Evolutionary conservation across 2,113 vertebrate genomes (phyloP).

Genomic region (Labrus mixtus): DNA sequence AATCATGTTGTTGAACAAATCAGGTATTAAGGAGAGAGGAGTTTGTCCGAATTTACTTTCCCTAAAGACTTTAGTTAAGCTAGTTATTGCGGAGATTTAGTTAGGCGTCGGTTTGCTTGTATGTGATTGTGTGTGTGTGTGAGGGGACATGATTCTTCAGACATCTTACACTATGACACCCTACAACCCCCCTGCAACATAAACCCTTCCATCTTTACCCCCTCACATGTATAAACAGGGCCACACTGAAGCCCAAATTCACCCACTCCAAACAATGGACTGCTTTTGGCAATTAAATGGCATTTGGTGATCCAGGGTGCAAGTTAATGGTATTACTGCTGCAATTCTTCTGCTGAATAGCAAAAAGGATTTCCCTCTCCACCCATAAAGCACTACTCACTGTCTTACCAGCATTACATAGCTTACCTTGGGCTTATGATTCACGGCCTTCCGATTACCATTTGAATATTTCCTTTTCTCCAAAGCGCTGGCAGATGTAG

Average conservation of each 20-base stretch:
- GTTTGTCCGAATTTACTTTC: slow-evolving; percentile 99
- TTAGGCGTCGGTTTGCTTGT: slow-evolving; percentile 77
- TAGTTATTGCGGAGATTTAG: slow-evolving; percentile 98
- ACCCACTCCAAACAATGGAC: slow-evolving; percentile 84
- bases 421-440: slow-evolving; percentile 88
- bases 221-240: slow-evolving; percentile 66
- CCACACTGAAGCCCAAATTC: slow-evolving; percentile 77
- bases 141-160: slow-evolving; percentile 83
- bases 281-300: slow-evolving; percentile 87
- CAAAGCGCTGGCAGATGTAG: slow-evolving; percentile 70
- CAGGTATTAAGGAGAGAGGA: slow-evolving; percentile 98
- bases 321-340: slow-evolving; percentile 88
- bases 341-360: slow-evolving; percentile 86
- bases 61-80: slow-evolving; percentile 98
- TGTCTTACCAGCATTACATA: slow-evolving; percentile 88
- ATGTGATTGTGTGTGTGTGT: slow-evolving; percentile 77
- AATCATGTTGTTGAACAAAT: slow-evolving; percentile 99
- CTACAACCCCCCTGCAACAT: slow-evolving; percentile 73
- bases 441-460: slow-evolving; percentile 85
- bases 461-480: slow-evolving; percentile 84
- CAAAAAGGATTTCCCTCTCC: slow-evolving; percentile 84
- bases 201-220: slow-evolving; percentile 56
- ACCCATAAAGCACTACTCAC: slow-evolving; percentile 87
- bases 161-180: slow-evolving; percentile 83
- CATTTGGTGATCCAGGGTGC: slow-evolving; percentile 85